Evolutionary conservation across 2,888 invertebrate genomes (phyloP).

Genomic region (Lobophora halterata): DNA sequence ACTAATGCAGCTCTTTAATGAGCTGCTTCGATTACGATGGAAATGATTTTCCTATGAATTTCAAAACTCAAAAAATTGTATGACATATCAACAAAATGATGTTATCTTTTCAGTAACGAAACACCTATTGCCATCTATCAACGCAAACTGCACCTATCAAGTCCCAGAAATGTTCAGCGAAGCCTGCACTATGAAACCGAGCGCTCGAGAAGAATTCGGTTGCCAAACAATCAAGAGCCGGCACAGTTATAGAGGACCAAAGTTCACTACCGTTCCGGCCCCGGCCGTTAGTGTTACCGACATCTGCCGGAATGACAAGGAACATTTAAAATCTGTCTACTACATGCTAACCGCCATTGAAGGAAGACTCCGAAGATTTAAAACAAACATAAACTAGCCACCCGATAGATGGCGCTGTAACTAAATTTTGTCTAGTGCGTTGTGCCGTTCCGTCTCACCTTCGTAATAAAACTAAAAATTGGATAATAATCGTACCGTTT

Average conservation of each 20-base stretch:
- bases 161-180: conserved; percentile 27
- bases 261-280: conserved; percentile 33
- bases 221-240: conserved; percentile 44
- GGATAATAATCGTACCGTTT: conserved; percentile 32
- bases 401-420: conserved; percentile 7
- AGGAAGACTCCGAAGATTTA: conserved; percentile 60
- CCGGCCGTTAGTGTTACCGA: conserved; percentile 48
- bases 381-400: conserved; percentile 34
- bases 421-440: conserved; percentile 7
- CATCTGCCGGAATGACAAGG: conserved; percentile 50
- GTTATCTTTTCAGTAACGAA: conserved; percentile 44
- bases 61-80: too few relatives aligned
- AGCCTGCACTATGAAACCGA: conserved; percentile 61
- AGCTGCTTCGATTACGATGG: too few relatives aligned
- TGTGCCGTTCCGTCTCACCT: conserved; percentile 5
- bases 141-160: conserved; percentile 23
- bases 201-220: conserved; percentile 43
- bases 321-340: conserved; percentile 56
- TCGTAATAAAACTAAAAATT: conserved; percentile 21
- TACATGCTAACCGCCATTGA: conserved; percentile 60
- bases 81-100: too few relatives aligned
- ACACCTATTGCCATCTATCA: conserved; percentile 38
- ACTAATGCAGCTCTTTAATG: too few relatives aligned
- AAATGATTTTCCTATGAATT: too few relatives aligned
- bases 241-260: conserved; percentile 6